Evolutionary conservation across 2,797 vertebrate genomes (phyloP).

Genomic region (Dermochelys coriacea): DNA sequence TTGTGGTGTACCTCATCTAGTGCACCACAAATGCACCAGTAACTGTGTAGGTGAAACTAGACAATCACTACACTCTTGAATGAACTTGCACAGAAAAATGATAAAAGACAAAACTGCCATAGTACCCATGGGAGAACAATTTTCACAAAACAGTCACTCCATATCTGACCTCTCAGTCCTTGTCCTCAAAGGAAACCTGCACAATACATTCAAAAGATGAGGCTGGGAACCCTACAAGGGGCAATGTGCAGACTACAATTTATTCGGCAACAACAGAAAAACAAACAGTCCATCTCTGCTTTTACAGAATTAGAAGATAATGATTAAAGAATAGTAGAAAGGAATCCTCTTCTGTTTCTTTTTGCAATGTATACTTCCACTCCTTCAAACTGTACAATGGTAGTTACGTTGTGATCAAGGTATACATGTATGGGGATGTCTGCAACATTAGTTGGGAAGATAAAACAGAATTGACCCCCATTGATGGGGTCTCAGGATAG

Average conservation of each 20-base stretch:
- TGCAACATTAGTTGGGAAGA: not conserved
- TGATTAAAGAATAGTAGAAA: not conserved
- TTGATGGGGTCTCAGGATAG: conserved; percentile 15
- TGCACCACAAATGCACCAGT: too few species aligned
- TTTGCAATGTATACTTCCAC: not conserved
- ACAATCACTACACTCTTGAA: too few species aligned
- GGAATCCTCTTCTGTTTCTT: not conserved
- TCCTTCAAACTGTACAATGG: not conserved
- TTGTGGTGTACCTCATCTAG: too few species aligned
- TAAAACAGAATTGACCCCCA: not conserved
- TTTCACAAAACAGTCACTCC: too few species aligned
- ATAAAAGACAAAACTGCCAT: too few species aligned
- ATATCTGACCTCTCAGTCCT: too few species aligned
- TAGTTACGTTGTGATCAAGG: not conserved
- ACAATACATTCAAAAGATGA: too few species aligned
- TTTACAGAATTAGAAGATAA: not conserved
- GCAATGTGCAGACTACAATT: not conserved
- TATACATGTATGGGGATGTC: not conserved
- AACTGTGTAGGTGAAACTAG: too few species aligned
- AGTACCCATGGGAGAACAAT: too few species aligned
- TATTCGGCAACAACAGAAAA: not conserved
- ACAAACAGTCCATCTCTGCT: not conserved
- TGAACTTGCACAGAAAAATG: too few species aligned
- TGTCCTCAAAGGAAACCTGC: too few species aligned
- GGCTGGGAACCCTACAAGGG: not conserved